Conservation (phyloP, 2,888 invertebrate genomes). For the Notodonta dromedarius region DNA sequence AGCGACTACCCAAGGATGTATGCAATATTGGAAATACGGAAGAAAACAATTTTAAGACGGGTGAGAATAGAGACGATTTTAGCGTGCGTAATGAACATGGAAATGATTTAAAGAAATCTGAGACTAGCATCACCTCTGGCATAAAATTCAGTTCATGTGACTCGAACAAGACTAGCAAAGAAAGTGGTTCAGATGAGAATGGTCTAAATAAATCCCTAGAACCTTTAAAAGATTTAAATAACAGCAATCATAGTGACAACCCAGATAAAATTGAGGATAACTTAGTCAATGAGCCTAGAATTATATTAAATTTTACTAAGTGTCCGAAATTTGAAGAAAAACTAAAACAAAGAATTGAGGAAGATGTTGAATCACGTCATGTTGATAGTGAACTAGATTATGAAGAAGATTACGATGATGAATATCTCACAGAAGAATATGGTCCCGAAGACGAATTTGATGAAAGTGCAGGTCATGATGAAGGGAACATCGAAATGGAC, state of each 20-base stretch:
- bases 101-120: not conserved
- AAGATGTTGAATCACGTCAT: not conserved
- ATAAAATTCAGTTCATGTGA: not conserved
- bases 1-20: not conserved
- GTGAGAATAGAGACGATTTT: not conserved
- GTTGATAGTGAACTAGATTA: slow-evolving; percentile 22
- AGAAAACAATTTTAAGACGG: not conserved
- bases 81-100: not conserved
- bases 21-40: not conserved
- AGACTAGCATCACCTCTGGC: too few species aligned
- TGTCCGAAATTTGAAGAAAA: slow-evolving; percentile 44
- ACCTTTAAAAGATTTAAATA: not conserved
- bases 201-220: not conserved
- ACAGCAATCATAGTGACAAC: not conserved
- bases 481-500: slow-evolving; percentile 12
- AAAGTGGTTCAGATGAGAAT: not conserved
- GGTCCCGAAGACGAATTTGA: slow-evolving; percentile 8
- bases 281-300: slow-evolving; percentile 32
- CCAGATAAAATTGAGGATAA: slow-evolving; percentile 3
- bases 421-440: slow-evolving; percentile 18
- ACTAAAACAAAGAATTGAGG: slow-evolving; percentile 12
- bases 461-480: slow-evolving; percentile 5
- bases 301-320: slow-evolving; percentile 53
- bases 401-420: slow-evolving; percentile 29
- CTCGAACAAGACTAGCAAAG: not conserved